Evolutionary conservation across 2,888 invertebrate genomes (phyloP).

Genomic region (Watsonalla binaria): DNA sequence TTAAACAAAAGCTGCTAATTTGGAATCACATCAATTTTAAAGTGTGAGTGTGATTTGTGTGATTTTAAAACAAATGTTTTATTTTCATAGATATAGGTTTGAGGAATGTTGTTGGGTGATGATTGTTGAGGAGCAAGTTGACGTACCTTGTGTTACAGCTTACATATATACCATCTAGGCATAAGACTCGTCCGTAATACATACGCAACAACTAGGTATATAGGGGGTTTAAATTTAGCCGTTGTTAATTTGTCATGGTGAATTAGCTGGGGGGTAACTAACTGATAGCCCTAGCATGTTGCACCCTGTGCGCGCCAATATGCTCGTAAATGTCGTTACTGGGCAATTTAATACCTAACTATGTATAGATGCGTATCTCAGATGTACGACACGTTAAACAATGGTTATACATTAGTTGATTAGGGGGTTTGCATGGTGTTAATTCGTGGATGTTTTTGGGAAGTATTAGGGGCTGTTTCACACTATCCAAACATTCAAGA

Average conservation of each 20-base stretch:
- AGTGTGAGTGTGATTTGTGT: too few species aligned
- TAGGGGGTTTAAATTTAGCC: slow-evolving; percentile 63
- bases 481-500: too few species aligned
- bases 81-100: too few species aligned
- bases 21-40: too few species aligned
- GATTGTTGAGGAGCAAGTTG: too few species aligned
- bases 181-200: slow-evolving; percentile 4
- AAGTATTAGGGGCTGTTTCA: too few species aligned
- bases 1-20: too few species aligned
- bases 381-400: slow-evolving; percentile 9
- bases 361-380: slow-evolving; percentile 59
- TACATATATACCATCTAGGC: slow-evolving; percentile 7
- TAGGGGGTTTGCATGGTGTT: not conserved
- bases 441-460: not conserved
- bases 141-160: too few species aligned
- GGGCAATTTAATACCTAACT: slow-evolving; percentile 70
- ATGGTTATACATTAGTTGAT: not conserved
- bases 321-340: slow-evolving; percentile 68
- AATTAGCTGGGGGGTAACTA: slow-evolving; percentile 74
- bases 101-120: too few species aligned
- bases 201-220: slow-evolving; percentile 3
- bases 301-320: slow-evolving; percentile 74
- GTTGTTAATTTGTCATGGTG: slow-evolving; percentile 78
- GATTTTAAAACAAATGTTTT: too few species aligned
- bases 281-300: slow-evolving; percentile 75